A percentile compares a stretch with the other conserved stretches of the same genome.
phyloP scores from a whole-genome alignment of 2,113 vertebrate genomes.

The Tupaia tana region DNA sequence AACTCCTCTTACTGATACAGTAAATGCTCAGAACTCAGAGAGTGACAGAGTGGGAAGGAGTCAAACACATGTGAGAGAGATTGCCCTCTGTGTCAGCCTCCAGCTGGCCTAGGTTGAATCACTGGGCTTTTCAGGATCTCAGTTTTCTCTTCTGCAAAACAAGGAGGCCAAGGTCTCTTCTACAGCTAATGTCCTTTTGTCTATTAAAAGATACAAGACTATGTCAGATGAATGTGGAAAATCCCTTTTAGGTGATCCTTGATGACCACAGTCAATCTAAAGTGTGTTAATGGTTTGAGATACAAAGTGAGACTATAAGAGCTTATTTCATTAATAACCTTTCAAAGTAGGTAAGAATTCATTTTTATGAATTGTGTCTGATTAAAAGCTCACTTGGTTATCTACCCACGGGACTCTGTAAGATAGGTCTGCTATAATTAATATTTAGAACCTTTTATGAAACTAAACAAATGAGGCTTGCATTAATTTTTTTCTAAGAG shows the following conservation, averaged over 20 bases:
- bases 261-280: background rate
- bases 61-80: rapidly evolving
- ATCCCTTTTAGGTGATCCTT: background rate
- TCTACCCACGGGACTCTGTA: background rate
- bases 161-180: background rate
- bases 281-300: constrained; percentile 1
- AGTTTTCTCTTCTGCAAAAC: background rate
- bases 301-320: background rate
- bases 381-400: background rate
- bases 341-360: background rate
- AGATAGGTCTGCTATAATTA: background rate
- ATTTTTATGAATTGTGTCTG: background rate
- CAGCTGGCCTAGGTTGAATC: background rate
- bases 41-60: background rate
- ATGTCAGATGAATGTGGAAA: background rate
- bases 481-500: no score
- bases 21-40: background rate
- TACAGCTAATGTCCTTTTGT: background rate
- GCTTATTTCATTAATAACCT: background rate
- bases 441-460: constrained; percentile 21
- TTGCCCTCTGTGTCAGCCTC: background rate
- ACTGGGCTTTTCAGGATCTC: background rate
- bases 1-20: background rate
- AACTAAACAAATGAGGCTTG: background rate
- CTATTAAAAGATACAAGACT: background rate